Evolutionary conservation across 2,888 invertebrate species (phyloP).

Genomic region (Catocala fraxini): DNA sequence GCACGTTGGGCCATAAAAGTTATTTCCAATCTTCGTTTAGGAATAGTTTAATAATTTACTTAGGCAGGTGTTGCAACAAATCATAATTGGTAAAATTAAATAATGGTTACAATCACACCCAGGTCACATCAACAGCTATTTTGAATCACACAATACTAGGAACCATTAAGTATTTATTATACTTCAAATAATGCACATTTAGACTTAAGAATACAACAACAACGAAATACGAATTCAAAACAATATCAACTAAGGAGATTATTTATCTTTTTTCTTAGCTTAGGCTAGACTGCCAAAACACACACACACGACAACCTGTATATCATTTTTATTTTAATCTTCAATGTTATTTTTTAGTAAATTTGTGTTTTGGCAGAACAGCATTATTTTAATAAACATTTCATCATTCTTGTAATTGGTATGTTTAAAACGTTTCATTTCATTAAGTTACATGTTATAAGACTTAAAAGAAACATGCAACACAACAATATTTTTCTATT

Average conservation of each 20-base stretch:
- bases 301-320: constrained; percentile 64
- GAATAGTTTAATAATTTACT: constrained; percentile 19
- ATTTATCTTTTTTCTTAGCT: constrained; percentile 81
- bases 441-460: too few species aligned
- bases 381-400: constrained; percentile 72
- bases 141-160: constrained; percentile 66
- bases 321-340: constrained; percentile 39
- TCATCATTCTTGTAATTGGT: constrained; percentile 71
- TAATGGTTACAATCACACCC: constrained; percentile 79
- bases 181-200: constrained; percentile 71
- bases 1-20: constrained; percentile 43
- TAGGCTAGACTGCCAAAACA: constrained; percentile 85
- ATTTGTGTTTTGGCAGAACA: constrained; percentile 83
- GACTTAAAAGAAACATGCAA: too few species aligned
- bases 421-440: constrained; percentile 13
- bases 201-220: constrained; percentile 61
- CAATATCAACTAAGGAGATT: constrained; percentile 61
- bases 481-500: too few species aligned
- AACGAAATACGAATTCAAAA: constrained; percentile 56
- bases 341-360: constrained; percentile 48
- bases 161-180: constrained; percentile 59
- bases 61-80: constrained; percentile 69
- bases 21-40: constrained; percentile 23
- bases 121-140: constrained; percentile 85
- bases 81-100: constrained; percentile 72